Base-by-base conservation (phyloP, 2,888 invertebrate genomes). In the Aphidius colemani region DNA sequence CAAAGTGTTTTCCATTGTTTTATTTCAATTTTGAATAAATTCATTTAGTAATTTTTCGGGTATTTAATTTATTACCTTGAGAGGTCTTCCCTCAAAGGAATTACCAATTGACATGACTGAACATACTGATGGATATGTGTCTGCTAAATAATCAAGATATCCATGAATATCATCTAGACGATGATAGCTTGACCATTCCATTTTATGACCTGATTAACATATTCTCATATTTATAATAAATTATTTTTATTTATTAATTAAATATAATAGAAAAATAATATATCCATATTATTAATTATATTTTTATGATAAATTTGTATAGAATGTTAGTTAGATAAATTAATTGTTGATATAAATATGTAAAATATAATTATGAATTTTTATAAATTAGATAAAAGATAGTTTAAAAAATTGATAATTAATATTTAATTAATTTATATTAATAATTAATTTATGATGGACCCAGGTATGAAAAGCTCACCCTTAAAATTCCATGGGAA, bases 161-260 rank as follows among this genome's bases (percentile, higher is more conserved):
- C 86, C 87, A 72, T 91, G 85, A 63, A 94, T 89, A 69, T 89
- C 88, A 1, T 84, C 82, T 39, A 92, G 78, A 0, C 89, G 87
- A 77, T 94, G 91, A 77, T 90, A 94, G 59, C 91, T 88, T 70
- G 86, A 86, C 92, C 93, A 94, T 67, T 92, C 91, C 82, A 94
- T 84, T 53, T 86, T 84, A 77, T 87, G 88, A 61, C 84, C 85
- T 85, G 66, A 61, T 30, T 30, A 30, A 30, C 0, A 5, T 30
- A 30, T 5, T 30, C 30, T 30, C 30, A 30, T 3, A 30, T 30
- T 18, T 18, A 18, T 18, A 18, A 18, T 18, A 18, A 18, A 18
- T 18, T 1, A 2, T 18, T 18, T 18, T 18, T 18, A 18, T 1
- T 18, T 18, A 1, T 1, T 18, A 18, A 18, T 18, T 18, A 18